Percentiles rank a stretch among this genome's conserved stretches.
phyloP scores from a whole-genome alignment of 1,140 invertebrate species.

The Lasaia peninsularis region DNA sequence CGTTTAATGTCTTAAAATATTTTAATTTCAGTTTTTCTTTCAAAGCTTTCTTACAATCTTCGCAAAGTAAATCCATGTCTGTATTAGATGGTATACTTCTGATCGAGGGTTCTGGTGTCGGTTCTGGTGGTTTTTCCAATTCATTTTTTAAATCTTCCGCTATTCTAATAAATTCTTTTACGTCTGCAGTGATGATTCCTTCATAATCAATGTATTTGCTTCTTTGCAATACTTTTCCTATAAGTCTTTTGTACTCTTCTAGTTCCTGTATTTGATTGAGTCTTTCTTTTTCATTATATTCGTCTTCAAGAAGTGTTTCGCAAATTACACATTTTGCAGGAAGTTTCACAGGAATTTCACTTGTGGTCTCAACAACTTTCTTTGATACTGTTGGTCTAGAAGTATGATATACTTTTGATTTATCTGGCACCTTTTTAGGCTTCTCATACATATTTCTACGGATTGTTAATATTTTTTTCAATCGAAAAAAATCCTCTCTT shows the following conservation, averaged over 20 bases:
- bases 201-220: conserved; percentile 37
- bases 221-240: conserved; percentile 32
- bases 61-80: conserved; percentile 23
- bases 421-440: too few relatives aligned
- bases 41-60: conserved; percentile 20
- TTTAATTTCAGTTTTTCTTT: conserved; percentile 20
- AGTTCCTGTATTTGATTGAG: conserved; percentile 17
- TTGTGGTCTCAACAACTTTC: too few relatives aligned
- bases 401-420: too few relatives aligned
- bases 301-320: not conserved
- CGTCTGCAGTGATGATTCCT: conserved; percentile 21
- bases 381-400: too few relatives aligned
- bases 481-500: conserved; percentile 89
- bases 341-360: not conserved
- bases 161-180: conserved; percentile 37
- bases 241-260: conserved; percentile 32
- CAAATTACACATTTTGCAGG: not conserved
- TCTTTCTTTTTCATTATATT: not conserved
- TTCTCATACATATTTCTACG: conserved; percentile 53
- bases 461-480: conserved; percentile 86
- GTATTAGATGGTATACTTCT: conserved; percentile 18
- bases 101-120: not conserved
- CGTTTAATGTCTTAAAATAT: not conserved
- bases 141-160: conserved; percentile 34
- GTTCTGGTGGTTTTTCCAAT: conserved; percentile 25